phyloP scores from a whole-genome alignment of 1,140 invertebrate species.

The Hylaeus volcanicus region DNA sequence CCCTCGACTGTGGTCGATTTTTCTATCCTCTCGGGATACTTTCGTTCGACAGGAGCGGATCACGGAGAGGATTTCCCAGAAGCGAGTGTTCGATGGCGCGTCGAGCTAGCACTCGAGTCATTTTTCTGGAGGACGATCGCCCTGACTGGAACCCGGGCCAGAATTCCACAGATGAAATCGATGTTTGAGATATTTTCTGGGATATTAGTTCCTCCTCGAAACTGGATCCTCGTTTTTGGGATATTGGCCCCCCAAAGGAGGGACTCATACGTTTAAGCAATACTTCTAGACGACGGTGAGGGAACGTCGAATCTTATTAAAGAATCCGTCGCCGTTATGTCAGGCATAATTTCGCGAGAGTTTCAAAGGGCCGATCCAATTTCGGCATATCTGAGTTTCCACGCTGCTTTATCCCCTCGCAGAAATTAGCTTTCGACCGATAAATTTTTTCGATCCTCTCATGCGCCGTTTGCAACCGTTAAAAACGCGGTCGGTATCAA shows the following conservation, averaged over 20 bases:
- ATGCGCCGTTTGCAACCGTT: too few relatives aligned
- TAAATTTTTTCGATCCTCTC: too few relatives aligned
- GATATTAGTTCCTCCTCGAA: conserved; percentile 55
- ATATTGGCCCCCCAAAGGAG: conserved; percentile 31
- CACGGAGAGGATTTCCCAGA: conserved; percentile 15
- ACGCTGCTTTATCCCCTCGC: not conserved
- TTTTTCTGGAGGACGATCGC: conserved; percentile 47
- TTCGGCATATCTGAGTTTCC: not conserved
- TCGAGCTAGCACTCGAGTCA: conserved; percentile 37
- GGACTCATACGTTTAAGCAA: conserved; percentile 26
- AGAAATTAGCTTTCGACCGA: too few relatives aligned
- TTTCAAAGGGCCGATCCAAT: not conserved
- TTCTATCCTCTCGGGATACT: conserved; percentile 34
- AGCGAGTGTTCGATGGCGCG: conserved; percentile 43
- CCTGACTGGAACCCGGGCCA: conserved; percentile 48
- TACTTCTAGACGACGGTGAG: conserved; percentile 7
- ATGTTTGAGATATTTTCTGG: conserved; percentile 56
- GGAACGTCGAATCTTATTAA: conserved; percentile 26
- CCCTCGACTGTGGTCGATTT: conserved; percentile 20
- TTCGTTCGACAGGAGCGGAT: conserved; percentile 15
- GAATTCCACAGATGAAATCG: conserved; percentile 58
- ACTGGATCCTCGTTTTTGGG: conserved; percentile 9
- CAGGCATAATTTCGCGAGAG: not conserved
- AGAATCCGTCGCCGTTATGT: not conserved
- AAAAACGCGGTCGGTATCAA: too few relatives aligned